A percentile compares a stretch with the other conserved stretches of the same genome.
Evolutionary conservation across 1,140 invertebrate species (phyloP).

Genomic region (Drosophila ananassae): DNA sequence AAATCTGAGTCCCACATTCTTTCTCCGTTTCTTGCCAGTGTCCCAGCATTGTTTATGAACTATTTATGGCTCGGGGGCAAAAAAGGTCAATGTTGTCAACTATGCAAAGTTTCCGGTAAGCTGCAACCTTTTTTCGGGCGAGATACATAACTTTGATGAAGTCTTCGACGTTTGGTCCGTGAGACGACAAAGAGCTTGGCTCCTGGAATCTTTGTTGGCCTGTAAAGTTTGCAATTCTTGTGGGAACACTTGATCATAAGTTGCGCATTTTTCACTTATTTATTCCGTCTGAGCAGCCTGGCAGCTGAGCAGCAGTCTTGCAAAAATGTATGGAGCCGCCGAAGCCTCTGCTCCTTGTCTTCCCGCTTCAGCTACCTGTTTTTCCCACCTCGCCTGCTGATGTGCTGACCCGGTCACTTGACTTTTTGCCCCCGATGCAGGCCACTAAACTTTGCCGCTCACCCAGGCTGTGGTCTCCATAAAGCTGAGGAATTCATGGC

Average conservation of each 20-base stretch:
- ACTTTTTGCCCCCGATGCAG: slow-evolving; percentile 12
- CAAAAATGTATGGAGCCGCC: slow-evolving; percentile 61
- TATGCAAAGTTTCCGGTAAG: slow-evolving; percentile 68
- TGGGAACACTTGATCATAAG: slow-evolving; percentile 82
- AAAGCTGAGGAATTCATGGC: slow-evolving; percentile 26
- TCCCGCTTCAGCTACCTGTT: slow-evolving; percentile 13
- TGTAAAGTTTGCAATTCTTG: slow-evolving; percentile 78
- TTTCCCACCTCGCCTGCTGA: slow-evolving; percentile 17
- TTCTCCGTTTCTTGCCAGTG: background rate
- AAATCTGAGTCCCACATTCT: background rate
- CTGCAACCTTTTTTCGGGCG: slow-evolving; percentile 10
- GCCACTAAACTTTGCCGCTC: slow-evolving; percentile 33
- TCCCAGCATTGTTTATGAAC: slow-evolving; percentile 72
- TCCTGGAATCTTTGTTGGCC: slow-evolving; percentile 21
- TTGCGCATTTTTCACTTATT: slow-evolving; percentile 78
- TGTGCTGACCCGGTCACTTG: slow-evolving; percentile 48
- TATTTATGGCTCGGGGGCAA: slow-evolving; percentile 60
- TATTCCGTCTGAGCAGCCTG: slow-evolving; percentile 43
- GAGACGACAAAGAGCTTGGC: slow-evolving; percentile 67
- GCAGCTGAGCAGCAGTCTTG: slow-evolving; percentile 7
- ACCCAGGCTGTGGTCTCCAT: slow-evolving; percentile 8
- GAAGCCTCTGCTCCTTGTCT: slow-evolving; percentile 25
- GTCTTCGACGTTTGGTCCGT: slow-evolving; percentile 64
- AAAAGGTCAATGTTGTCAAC: slow-evolving; percentile 67
- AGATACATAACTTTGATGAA: slow-evolving; percentile 77